Base-by-base conservation (phyloP, 2,113 vertebrate genomes). In the Gallinago jamesoni region DNA sequence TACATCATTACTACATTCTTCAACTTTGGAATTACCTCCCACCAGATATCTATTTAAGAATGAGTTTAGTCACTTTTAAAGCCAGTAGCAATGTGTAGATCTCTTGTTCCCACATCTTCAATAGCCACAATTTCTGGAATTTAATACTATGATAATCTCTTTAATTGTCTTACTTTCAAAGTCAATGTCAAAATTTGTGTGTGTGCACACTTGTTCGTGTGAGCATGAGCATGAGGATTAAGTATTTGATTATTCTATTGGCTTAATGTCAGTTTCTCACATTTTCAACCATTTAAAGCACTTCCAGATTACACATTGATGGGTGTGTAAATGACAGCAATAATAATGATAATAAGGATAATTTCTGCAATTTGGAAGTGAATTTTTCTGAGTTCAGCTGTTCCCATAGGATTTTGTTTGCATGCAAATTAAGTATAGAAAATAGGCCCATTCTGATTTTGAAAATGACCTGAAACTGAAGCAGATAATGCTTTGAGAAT, bases 301-400 rank as follows among this genome's bases (percentile, higher is more conserved):
- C 24, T 81, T 88, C 13, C 22, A 85, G 80, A 93, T 82, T 89
- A 59, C 37, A 63, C 66, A 37, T 15, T 78, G 35, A 69, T 23
- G 4, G 15, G 43, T 76, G 53, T 85, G 39, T 68, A 89, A 90
- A 66, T 79, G 67, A 73, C 45, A 89, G 43, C 23, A 83, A 53
- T 69, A 93, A 67, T 80, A 89, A 84, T n/a, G 76, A 66, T 87
- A 93, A 90, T 81, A 93, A 56, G 30, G 43, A 64, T 87, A 79
- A 89, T 84, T 91, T 91, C 77, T 85, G 53, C 43, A 91, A 85
- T 79, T 88, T 76, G 24, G 53, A 89, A 52, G 24, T 23, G 81
- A 83, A 31, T 62, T 89, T 79, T 85, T 95, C 66, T 82, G 23
- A 79, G 45, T 85, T 91, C 64, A 53, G 35, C 50, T 91, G 53